Evolutionary conservation across 2,888 invertebrate genomes (phyloP).

Genomic region (Amaurobius ferox): DNA sequence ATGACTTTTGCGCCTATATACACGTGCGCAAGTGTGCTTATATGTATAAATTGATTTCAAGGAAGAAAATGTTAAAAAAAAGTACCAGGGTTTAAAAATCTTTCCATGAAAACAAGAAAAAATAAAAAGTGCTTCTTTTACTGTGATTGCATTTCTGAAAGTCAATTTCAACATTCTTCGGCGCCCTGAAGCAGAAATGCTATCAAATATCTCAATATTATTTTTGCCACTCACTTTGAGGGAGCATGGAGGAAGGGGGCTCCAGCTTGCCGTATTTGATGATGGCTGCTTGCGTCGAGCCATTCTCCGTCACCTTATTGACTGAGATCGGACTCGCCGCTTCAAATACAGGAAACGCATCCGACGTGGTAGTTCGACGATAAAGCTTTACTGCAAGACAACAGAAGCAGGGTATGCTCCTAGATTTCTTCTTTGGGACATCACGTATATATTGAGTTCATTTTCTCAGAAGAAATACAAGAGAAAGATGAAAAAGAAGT

Average conservation of each 20-base stretch:
- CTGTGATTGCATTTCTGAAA: constrained; percentile 62
- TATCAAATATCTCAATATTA: constrained; percentile 71
- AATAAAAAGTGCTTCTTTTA: constrained; percentile 25
- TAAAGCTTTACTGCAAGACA: constrained; percentile 61
- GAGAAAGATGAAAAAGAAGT: constrained; percentile 30
- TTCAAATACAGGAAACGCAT: constrained; percentile 60
- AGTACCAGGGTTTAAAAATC: no score
- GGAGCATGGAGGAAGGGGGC: not conserved
- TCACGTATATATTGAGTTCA: constrained; percentile 50
- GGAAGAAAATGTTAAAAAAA: no score
- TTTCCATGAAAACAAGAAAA: no score
- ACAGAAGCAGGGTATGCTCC: constrained; percentile 1
- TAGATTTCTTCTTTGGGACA: constrained; percentile 13
- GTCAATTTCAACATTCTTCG: constrained; percentile 64
- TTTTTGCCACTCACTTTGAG: constrained; percentile 68
- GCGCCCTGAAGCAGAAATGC: constrained; percentile 60
- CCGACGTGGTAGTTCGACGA: constrained; percentile 24
- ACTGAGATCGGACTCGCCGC: constrained; percentile 47
- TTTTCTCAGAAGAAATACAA: constrained; percentile 32
- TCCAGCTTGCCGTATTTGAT: constrained; percentile 45
- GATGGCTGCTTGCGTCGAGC: constrained; percentile 33
- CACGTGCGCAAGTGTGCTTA: no score
- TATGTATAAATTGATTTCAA: no score
- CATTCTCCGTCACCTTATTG: constrained; percentile 55
- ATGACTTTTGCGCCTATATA: no score